phyloP scores from a whole-genome alignment of 2,888 invertebrate genomes.

The Chrysolina haemoptera region DNA sequence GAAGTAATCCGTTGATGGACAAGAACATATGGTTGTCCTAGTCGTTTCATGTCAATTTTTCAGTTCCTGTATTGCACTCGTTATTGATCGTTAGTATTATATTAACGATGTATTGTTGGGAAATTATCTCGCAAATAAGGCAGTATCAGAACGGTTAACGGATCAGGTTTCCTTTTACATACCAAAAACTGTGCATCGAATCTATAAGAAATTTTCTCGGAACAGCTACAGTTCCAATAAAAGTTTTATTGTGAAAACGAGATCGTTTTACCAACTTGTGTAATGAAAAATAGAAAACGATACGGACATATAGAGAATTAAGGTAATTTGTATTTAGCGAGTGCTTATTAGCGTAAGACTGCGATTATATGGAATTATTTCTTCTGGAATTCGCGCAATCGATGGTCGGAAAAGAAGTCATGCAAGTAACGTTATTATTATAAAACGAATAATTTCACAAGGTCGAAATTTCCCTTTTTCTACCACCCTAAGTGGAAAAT shows the following conservation, averaged over 20 bases:
- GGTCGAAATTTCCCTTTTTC: too few species aligned
- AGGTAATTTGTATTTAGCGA: neutral
- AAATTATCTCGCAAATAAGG: conserved; percentile 16
- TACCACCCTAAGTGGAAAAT: too few species aligned
- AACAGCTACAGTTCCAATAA: conserved; percentile 17
- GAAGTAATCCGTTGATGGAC: neutral
- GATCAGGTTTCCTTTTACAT: conserved; percentile 20
- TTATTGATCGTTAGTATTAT: conserved; percentile 17
- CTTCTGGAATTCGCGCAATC: too few species aligned
- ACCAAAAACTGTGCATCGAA: conserved; percentile 11
- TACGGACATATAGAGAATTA: conserved; percentile 1
- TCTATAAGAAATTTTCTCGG: conserved; percentile 20
- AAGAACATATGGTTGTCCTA: neutral
- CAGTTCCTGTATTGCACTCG: conserved; percentile 17
- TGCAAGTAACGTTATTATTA: too few species aligned
- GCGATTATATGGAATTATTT: too few species aligned
- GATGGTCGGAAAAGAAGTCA: too few species aligned
- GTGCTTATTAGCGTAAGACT: neutral
- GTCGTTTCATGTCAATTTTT: conserved; percentile 7
- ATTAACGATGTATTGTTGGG: conserved; percentile 22
- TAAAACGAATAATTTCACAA: too few species aligned
- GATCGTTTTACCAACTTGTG: conserved; percentile 18
- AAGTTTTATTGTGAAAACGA: conserved; percentile 22
- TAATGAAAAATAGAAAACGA: conserved; percentile 5
- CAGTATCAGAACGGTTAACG: conserved; percentile 15